Conservation (phyloP, 2,797 vertebrate species). For the Phoxinus dragarum region DNA sequence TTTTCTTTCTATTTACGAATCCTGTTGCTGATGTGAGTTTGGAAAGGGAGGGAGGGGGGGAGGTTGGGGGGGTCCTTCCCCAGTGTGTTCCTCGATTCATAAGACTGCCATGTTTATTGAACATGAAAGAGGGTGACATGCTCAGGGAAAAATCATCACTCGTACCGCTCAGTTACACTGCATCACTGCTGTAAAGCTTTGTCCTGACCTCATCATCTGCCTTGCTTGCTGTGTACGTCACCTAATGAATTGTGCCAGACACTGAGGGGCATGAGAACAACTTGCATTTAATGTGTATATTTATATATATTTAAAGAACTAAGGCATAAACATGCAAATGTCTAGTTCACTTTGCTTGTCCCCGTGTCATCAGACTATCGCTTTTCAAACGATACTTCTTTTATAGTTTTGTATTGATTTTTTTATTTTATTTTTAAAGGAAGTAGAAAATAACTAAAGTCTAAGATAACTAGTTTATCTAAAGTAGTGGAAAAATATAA, state of each 20-base stretch:
- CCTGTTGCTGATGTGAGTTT: constrained; percentile 6
- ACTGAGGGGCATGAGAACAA: neutral
- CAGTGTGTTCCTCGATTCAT: constrained; percentile 16
- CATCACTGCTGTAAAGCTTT: neutral
- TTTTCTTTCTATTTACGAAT: neutral
- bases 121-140: neutral
- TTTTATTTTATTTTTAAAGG: neutral
- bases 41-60: neutral
- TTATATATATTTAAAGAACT: neutral
- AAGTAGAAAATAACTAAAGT: neutral
- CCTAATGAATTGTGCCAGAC: neutral
- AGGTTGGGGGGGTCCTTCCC: constrained; percentile 4
- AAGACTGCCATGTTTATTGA: neutral
- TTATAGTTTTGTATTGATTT: neutral
- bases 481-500: neutral
- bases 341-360: neutral
- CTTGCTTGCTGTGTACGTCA: neutral
- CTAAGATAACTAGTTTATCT: neutral
- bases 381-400: constrained; percentile 26
- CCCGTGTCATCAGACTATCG: neutral
- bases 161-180: neutral
- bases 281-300: neutral
- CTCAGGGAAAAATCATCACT: constrained; percentile 36
- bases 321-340: neutral
- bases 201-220: neutral